Conservation (phyloP, 2,797 vertebrate species). For the Poecilia velifera region DNA sequence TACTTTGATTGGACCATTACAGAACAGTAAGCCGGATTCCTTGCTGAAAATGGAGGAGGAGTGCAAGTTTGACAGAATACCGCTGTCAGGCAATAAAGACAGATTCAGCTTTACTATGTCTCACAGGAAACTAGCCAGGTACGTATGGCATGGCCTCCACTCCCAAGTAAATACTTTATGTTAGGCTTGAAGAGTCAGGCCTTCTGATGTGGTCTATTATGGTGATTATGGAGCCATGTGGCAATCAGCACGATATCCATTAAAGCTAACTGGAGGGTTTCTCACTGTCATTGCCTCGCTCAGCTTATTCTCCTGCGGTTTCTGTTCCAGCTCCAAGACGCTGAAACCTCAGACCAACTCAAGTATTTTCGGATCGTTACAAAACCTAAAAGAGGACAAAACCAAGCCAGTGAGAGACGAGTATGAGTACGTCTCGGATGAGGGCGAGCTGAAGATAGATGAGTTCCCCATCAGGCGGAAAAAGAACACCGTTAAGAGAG, state of each 20-base stretch:
- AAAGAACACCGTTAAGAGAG: slow-evolving; percentile 92
- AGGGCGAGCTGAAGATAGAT: slow-evolving; percentile 97
- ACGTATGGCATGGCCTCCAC: slow-evolving; percentile 58
- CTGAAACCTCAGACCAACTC: slow-evolving; percentile 91
- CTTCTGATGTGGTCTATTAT: slow-evolving; percentile 37
- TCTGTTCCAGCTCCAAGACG: slow-evolving; percentile 86
- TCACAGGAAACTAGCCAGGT: slow-evolving; percentile 93
- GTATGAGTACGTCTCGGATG: slow-evolving; percentile 98
- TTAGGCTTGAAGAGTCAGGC: slow-evolving; percentile 12
- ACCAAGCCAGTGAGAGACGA: slow-evolving; percentile 93
- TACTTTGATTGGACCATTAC: slow-evolving; percentile 55
- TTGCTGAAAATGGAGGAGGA: slow-evolving; percentile 99
- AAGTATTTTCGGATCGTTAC: slow-evolving; percentile 92
- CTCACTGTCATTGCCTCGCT: slow-evolving; percentile 33
- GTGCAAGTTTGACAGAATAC: slow-evolving; percentile 89
- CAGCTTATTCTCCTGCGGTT: slow-evolving; percentile 55
- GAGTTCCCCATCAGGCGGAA: slow-evolving; percentile 98
- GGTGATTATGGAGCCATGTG: slow-evolving; percentile 47
- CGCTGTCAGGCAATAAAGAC: slow-evolving; percentile 90
- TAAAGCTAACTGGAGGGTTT: slow-evolving; percentile 54
- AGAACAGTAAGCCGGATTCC: slow-evolving; percentile 99
- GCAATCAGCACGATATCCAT: slow-evolving; percentile 48
- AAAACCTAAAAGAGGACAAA: slow-evolving; percentile 98
- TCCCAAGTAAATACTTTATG: slow-evolving; percentile 10
- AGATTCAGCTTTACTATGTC: slow-evolving; percentile 94